Percentiles rank a stretch among this genome's conserved stretches.
Evolutionary conservation across 1,140 invertebrate species (phyloP).

Genomic region (Aradophagus sp.): DNA sequence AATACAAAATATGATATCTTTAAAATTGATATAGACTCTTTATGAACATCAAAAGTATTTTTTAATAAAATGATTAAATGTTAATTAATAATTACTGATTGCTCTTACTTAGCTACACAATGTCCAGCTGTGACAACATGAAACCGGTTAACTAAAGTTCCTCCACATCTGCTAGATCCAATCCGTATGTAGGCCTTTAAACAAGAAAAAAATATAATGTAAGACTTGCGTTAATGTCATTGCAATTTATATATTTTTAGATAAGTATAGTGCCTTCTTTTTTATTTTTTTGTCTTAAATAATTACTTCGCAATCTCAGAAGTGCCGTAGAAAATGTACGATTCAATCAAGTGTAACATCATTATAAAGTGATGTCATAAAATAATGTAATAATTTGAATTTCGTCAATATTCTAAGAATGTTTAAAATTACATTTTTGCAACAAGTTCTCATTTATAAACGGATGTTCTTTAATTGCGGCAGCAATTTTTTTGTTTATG

Average conservation of each 20-base stretch:
- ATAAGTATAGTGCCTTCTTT: too few species aligned
- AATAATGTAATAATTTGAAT: conserved; percentile 10
- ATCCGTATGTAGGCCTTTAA: conserved; percentile 92
- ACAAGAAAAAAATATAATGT: conserved; percentile 58
- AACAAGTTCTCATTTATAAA: conserved; percentile 33
- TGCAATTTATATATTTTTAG: too few species aligned
- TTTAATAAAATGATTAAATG: too few species aligned
- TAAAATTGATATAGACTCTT: too few species aligned
- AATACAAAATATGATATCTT: neutral
- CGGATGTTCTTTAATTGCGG: conserved; percentile 40
- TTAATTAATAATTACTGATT: neutral
- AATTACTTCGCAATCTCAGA: too few species aligned
- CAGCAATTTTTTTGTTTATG: conserved; percentile 34
- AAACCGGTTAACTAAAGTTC: conserved; percentile 91
- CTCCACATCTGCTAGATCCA: conserved; percentile 92
- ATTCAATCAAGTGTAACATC: conserved; percentile 2
- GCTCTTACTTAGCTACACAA: conserved; percentile 87
- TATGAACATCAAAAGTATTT: too few species aligned
- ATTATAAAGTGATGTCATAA: conserved; percentile 11
- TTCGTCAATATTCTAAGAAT: conserved; percentile 14
- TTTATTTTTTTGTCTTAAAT: too few species aligned
- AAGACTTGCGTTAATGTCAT: too few species aligned
- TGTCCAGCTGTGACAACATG: conserved; percentile 98
- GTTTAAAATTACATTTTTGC: conserved; percentile 35
- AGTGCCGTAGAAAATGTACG: too few species aligned